Evolutionary conservation across 2,888 invertebrate species (phyloP).

Genomic region (Rhopalosiphum nymphaeae): DNA sequence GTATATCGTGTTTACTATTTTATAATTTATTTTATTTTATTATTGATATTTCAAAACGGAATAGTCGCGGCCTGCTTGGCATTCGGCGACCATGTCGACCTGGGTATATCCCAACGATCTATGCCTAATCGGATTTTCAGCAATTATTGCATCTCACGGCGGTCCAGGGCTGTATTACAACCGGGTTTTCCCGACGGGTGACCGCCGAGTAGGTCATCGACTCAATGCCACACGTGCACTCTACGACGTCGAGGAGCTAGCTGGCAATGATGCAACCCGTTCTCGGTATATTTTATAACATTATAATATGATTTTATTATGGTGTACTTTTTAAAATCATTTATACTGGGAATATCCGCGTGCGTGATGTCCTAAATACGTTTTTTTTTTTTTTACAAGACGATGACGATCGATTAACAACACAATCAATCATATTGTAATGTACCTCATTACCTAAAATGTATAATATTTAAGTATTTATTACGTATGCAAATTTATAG

Average conservation of each 20-base stretch:
- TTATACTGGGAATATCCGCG: slow-evolving; percentile 47
- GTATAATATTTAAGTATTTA: neutral
- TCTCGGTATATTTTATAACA: neutral
- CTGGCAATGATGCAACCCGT: slow-evolving; percentile 36
- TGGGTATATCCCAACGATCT: neutral
- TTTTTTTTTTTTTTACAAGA: neutral
- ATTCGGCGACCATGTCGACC: slow-evolving; percentile 5
- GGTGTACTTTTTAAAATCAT: neutral
- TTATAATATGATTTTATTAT: slow-evolving; percentile 4
- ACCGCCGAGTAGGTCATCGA: slow-evolving; percentile 61
- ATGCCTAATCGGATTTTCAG: slow-evolving; percentile 31
- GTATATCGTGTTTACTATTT: neutral
- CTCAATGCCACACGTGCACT: slow-evolving; percentile 44
- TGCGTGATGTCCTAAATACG: neutral
- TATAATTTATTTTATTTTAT: slow-evolving; percentile 24
- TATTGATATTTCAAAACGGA: slow-evolving; percentile 30
- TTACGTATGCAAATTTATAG: neutral
- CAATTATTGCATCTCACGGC: slow-evolving; percentile 35
- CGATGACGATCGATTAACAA: neutral
- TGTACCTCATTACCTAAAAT: neutral
- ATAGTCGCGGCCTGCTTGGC: slow-evolving; percentile 30
- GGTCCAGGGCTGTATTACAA: slow-evolving; percentile 42
- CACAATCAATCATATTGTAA: neutral
- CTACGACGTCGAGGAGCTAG: neutral
- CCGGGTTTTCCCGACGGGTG: slow-evolving; percentile 47